Evolutionary conservation across 1,140 invertebrate genomes (phyloP).

Genomic region (Lucilia sericata): DNA sequence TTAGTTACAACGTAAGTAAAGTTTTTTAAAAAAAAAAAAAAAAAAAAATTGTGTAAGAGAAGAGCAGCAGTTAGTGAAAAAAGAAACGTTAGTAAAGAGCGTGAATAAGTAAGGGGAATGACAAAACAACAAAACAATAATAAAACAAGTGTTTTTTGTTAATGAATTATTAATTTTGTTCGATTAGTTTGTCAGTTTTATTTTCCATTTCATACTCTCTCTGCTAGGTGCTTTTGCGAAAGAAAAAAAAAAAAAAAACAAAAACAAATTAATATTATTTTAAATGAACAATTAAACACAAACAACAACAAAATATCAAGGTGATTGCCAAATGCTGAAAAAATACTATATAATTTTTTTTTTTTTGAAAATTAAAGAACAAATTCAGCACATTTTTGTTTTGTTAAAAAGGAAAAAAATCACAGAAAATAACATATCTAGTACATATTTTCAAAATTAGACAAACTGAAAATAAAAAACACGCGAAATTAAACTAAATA

Average conservation of each 20-base stretch:
- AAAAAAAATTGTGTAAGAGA: background rate
- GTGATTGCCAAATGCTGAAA: conserved; percentile 28
- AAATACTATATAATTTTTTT: background rate
- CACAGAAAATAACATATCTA: background rate
- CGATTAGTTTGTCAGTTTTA: no score
- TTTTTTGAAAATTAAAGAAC: no score
- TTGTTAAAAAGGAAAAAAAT: background rate
- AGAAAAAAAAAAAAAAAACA: background rate
- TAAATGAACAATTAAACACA: background rate
- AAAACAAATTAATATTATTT: conserved; percentile 12
- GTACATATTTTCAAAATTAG: no score
- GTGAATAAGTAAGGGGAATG: background rate
- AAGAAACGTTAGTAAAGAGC: background rate
- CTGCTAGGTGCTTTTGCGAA: background rate
- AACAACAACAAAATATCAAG: conserved; percentile 29
- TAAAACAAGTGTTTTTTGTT: conserved; percentile 35
- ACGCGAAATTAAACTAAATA: background rate
- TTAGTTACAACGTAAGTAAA: conserved; percentile 39
- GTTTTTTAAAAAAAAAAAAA: no score
- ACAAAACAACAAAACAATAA: background rate
- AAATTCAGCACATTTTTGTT: no score
- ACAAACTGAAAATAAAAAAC: background rate
- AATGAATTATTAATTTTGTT: background rate
- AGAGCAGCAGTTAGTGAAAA: background rate
- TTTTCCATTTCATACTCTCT: no score